Evolutionary conservation across 2,888 invertebrate species (phyloP).

Genomic region (Sisyra terminalis): DNA sequence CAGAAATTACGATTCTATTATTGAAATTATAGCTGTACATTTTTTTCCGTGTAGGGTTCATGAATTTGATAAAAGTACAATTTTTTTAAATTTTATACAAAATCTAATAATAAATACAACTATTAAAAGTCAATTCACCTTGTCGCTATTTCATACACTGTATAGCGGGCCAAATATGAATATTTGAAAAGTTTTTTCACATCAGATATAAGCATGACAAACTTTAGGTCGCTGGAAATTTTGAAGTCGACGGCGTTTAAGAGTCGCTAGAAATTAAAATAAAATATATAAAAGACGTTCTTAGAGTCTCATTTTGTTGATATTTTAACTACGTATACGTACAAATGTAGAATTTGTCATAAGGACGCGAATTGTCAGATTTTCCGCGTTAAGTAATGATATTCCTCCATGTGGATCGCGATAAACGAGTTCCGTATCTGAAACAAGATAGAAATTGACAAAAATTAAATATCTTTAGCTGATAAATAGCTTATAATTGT

Average conservation of each 20-base stretch:
- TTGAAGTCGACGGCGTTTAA: conserved; percentile 61
- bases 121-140: too few species aligned
- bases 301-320: not conserved
- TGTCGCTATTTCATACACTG: conserved; percentile 47
- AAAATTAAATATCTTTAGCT: too few species aligned
- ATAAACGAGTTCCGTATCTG: conserved; percentile 59
- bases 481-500: too few species aligned
- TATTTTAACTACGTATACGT: conserved; percentile 28
- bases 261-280: conserved; percentile 42
- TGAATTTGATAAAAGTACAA: too few species aligned
- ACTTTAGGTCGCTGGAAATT: conserved; percentile 62
- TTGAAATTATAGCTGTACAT: too few species aligned
- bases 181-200: conserved; percentile 41
- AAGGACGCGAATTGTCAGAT: conserved; percentile 52
- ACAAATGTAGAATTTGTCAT: conserved; percentile 74
- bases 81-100: too few species aligned
- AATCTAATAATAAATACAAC: too few species aligned
- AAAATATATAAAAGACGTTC: conserved; percentile 5
- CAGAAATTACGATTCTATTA: too few species aligned
- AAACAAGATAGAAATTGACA: too few species aligned
- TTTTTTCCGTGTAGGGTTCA: too few species aligned
- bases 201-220: conserved; percentile 59
- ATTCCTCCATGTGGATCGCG: conserved; percentile 62
- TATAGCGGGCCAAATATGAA: conserved; percentile 44
- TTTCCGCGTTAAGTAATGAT: conserved; percentile 60